Evolutionary conservation across 2,888 invertebrate species (phyloP).

Genomic region (Rotaria socialis): DNA sequence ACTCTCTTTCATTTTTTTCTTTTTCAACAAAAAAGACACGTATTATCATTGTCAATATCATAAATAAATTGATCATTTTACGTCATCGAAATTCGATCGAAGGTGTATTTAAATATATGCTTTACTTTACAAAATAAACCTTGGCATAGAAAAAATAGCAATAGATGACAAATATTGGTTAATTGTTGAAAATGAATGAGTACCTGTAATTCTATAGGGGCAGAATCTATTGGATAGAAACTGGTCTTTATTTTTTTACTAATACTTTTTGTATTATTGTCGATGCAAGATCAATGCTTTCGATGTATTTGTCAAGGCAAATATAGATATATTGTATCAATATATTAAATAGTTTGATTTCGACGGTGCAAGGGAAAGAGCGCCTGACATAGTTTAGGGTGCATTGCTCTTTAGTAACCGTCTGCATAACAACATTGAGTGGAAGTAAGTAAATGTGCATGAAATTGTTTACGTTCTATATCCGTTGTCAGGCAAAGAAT

Average conservation of each 20-base stretch:
- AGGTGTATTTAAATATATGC: neutral
- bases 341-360: neutral
- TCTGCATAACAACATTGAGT: neutral
- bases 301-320: neutral
- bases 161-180: neutral
- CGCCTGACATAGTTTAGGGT: neutral
- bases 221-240: neutral
- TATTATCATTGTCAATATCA: too few relatives aligned
- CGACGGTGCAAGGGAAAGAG: neutral
- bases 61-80: neutral
- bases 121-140: neutral
- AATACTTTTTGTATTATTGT: neutral
- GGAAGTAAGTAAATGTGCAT: neutral
- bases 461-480: neutral
- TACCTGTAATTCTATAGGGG: neutral
- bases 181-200: neutral
- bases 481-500: neutral
- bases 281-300: neutral
- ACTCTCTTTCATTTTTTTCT: too few relatives aligned
- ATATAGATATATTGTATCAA: neutral
- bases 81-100: neutral
- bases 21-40: too few relatives aligned
- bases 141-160: neutral
- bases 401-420: neutral
- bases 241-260: neutral